A percentile compares a stretch with the other conserved stretches of the same genome.
Evolutionary conservation across 2,797 vertebrate species (phyloP).

Genomic region (Phrynocephalus guinanensis): DNA sequence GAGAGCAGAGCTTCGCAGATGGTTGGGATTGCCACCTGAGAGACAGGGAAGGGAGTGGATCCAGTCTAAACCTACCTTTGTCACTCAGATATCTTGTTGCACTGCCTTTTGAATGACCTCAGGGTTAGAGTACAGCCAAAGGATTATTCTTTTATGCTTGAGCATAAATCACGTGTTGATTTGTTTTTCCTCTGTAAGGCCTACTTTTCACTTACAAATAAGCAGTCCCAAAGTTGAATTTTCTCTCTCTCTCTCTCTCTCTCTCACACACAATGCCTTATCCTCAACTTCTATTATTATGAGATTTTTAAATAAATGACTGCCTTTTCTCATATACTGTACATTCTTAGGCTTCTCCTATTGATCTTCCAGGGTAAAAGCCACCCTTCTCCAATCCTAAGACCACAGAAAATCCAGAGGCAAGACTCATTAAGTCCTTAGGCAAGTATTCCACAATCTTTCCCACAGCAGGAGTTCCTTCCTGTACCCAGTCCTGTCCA

Average conservation of each 20-base stretch:
- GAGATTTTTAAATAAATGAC: not conserved
- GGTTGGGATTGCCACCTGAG: not conserved
- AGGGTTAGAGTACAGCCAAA: not conserved
- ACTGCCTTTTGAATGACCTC: not conserved
- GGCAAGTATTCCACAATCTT: not conserved
- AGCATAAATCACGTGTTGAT: not conserved
- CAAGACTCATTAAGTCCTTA: not conserved
- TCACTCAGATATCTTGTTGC: not conserved
- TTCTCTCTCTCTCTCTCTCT: not conserved
- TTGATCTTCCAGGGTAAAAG: not conserved
- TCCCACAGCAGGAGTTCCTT: not conserved
- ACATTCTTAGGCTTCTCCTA: not conserved
- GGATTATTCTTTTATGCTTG: not conserved
- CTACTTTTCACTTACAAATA: not conserved
- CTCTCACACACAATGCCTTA: not conserved
- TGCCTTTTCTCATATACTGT: not conserved
- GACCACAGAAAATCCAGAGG: not conserved
- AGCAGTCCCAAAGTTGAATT: not conserved
- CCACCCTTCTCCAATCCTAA: not conserved
- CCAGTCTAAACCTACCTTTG: not conserved
- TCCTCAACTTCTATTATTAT: not conserved
- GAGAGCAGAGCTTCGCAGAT: not conserved
- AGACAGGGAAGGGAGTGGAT: not conserved
- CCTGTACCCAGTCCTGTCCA: too few relatives aligned
- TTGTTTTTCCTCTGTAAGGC: not conserved